These are phyloP conservation scores for fruit fly (Drosophila melanogaster) DNA, from an alignment of 1,140 invertebrate species.

Conservation along the genomic window Release_6_plus_ISO1_MT NT_033777.3:28960001-28960500, in stretches of 20 bases:
- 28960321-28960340: constrained; percentile 19
- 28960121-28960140: neutral
- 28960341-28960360: neutral
- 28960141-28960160: constrained; percentile 4
- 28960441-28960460: neutral
- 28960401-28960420: constrained; percentile 18
- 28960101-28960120: constrained; percentile 15
- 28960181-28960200: constrained; percentile 26
- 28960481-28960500: neutral
- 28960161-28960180: constrained; percentile 12
- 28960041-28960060: constrained; percentile 53
- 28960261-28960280: constrained; percentile 2
- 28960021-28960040: constrained; percentile 48
- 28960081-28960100: constrained; percentile 29
- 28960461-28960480: neutral
- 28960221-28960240: constrained; percentile 6
- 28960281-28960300: neutral
- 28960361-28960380: constrained; percentile 12
- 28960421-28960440: neutral
- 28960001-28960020: constrained; percentile 35
- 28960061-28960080: constrained; percentile 43
- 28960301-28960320: constrained; percentile 2
- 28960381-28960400: constrained; percentile 17
- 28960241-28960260: neutral
- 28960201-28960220: neutral